Percentiles rank a stretch among this genome's conserved stretches.
phyloP scores from a whole-genome alignment of 2,797 vertebrate genomes.

The Melopsittacus undulatus region DNA sequence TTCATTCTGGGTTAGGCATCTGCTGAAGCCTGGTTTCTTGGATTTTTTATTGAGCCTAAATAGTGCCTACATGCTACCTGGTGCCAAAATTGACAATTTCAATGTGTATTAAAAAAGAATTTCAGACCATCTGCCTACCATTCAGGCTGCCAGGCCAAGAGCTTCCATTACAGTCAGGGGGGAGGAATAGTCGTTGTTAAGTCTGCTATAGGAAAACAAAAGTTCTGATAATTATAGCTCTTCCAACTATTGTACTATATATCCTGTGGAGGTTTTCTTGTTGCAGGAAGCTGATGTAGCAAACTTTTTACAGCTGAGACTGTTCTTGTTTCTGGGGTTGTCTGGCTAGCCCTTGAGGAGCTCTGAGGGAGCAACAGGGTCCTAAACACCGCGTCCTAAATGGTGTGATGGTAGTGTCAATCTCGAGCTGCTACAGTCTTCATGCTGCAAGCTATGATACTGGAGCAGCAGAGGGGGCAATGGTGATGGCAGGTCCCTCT shows the following conservation, averaged over 20 bases:
- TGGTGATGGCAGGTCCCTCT: rapidly evolving
- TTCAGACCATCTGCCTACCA: not conserved
- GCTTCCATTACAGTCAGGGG: not conserved
- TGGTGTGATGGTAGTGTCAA: rapidly evolving
- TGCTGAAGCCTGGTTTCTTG: not conserved
- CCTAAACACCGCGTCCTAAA: not conserved
- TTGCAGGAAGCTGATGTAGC: constrained; percentile 38
- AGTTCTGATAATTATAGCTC: constrained; percentile 52
- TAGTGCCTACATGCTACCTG: not conserved
- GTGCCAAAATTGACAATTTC: not conserved
- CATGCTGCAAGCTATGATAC: not conserved
- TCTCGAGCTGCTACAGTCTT: not conserved
- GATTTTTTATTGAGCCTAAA: not conserved
- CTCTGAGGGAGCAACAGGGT: not conserved
- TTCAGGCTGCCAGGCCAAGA: not conserved
- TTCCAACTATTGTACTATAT: constrained; percentile 59
- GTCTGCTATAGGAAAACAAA: constrained; percentile 16
- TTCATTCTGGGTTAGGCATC: not conserved
- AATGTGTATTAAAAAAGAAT: not conserved
- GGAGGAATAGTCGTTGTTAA: not conserved
- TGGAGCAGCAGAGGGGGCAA: rapidly evolving
- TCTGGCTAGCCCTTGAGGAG: not conserved
- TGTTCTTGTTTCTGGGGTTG: not conserved
- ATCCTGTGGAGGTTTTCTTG: constrained; percentile 47
- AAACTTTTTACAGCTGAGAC: not conserved